Base-by-base conservation (phyloP, 2,888 invertebrate species). In the Palloptera scutellata region DNA sequence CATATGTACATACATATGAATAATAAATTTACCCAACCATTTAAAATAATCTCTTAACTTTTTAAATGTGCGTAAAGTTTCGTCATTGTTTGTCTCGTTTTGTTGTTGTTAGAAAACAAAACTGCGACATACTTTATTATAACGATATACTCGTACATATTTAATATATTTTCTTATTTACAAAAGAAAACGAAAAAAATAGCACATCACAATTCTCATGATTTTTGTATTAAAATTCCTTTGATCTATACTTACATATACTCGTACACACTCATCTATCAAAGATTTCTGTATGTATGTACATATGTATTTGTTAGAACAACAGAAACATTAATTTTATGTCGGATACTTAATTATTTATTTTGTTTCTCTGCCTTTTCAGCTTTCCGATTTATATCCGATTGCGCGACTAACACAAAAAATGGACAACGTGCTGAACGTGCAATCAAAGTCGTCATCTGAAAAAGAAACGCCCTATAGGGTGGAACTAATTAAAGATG, bases 311-410 rank as follows among this genome's bases (percentile, higher is more conserved):
- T 48, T 48, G 1, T n/a, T 12, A 12, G 15, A 64, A 58, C 9
- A 43, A 61, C 57, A 45, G 54, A 51, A 20, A 12, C n/a, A 30
- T 60, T 48, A 61, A 13, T 40, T 53, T 53, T 10, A 53, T 15
- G 19, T 53, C 15, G 13, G 13, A 12, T 53, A 9, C 12, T 8
- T 53, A 12, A 15, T 12, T 53, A 17, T 53, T 19, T n/a, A 6
- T 53, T 51, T 40, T 5, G 5, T 1, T 61, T 20, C 1, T 13
- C 20, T 61, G 41, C 5, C 13, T 70, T 72, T 76, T 53, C 73
- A 84, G 84, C 78, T 84, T 17, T 84, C 84, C 75, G 83, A 84
- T 73, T 74, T 84, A 66, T 81, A 83, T 75, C 84, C 84, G 58
- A 81, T 84, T 69, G 75, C 83, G 58, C 80, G 84, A 72, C 77